Percentiles rank a stretch among this genome's conserved stretches.
Evolutionary conservation across 2,888 invertebrate species (phyloP).

Genomic region (Drosophila gaucha): DNA sequence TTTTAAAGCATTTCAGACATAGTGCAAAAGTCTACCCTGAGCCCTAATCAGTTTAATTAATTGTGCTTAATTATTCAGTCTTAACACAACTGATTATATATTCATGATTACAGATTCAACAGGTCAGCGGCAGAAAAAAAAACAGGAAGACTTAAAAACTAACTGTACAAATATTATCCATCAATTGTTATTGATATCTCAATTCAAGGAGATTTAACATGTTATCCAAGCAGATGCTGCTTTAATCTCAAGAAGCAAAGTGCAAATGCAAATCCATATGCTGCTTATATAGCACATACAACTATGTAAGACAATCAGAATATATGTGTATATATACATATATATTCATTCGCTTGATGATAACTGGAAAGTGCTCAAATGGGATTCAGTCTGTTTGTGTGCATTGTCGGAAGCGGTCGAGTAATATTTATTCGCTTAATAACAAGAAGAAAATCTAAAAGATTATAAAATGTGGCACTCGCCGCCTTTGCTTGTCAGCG

Average conservation of each 20-base stretch:
- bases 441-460: slow-evolving; percentile 43
- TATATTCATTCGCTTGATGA: slow-evolving; percentile 30
- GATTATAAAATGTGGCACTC: slow-evolving; percentile 65
- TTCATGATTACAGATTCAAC: not conserved
- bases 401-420: slow-evolving; percentile 51
- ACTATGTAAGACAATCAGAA: slow-evolving; percentile 38
- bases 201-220: not conserved
- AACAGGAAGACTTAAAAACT: not conserved
- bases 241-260: slow-evolving; percentile 43
- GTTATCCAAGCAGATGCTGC: slow-evolving; percentile 19
- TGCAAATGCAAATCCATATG: slow-evolving; percentile 27
- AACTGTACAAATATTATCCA: not conserved
- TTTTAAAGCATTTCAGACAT: too few relatives aligned
- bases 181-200: not conserved
- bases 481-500: slow-evolving; percentile 59
- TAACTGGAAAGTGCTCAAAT: slow-evolving; percentile 30
- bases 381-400: slow-evolving; percentile 51
- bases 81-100: not conserved
- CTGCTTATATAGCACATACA: slow-evolving; percentile 14
- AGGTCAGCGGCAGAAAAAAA: not conserved
- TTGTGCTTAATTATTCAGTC: not conserved
- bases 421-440: slow-evolving; percentile 19
- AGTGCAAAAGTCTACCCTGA: too few relatives aligned
- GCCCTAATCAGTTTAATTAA: too few relatives aligned
- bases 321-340: slow-evolving; percentile 26